These are phyloP conservation scores for Podarcis muralis DNA, from an alignment of 2,113 vertebrate species.

Conservation along the genomic window DNA sequence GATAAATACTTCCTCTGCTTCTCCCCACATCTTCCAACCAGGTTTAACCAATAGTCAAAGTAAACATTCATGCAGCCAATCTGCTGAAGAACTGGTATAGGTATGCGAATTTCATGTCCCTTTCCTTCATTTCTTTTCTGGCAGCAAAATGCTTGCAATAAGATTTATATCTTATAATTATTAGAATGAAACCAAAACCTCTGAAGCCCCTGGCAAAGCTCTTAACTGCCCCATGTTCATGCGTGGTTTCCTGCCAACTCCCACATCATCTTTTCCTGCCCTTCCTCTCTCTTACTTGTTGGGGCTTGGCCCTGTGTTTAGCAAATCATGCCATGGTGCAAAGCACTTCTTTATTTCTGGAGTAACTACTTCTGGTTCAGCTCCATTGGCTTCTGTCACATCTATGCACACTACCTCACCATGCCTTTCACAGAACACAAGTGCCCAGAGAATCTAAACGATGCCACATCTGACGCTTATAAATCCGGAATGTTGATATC, in stretches of 20 bases:
- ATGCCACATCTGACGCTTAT: neutral
- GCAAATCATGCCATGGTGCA: neutral
- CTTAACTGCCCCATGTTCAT: neutral
- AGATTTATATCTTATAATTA: constrained; percentile 24
- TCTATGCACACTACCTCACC: neutral
- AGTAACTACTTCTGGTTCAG: neutral
- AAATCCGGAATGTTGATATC: neutral
- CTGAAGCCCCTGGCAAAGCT: neutral
- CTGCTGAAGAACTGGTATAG: neutral
- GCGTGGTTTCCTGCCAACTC: neutral
- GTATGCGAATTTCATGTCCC: neutral
- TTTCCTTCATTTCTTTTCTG: neutral
- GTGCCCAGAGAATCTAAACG: no score
- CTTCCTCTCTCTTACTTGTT: neutral
- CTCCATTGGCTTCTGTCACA: neutral
- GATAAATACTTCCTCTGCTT: neutral
- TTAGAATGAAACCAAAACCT: constrained; percentile 6
- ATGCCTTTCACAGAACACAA: neutral
- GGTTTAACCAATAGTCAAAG: neutral
- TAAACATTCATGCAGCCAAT: neutral
- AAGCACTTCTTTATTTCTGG: neutral
- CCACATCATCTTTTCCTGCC: neutral
- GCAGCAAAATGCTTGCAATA: neutral
- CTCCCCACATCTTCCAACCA: neutral
- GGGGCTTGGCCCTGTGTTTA: neutral